A percentile compares a stretch with the other conserved stretches of the same genome.
Evolutionary conservation across 37 sponge, comb jelly and placozoan genomes (phyloP).

Genomic region (Halisarca cf. caerulea): DNA sequence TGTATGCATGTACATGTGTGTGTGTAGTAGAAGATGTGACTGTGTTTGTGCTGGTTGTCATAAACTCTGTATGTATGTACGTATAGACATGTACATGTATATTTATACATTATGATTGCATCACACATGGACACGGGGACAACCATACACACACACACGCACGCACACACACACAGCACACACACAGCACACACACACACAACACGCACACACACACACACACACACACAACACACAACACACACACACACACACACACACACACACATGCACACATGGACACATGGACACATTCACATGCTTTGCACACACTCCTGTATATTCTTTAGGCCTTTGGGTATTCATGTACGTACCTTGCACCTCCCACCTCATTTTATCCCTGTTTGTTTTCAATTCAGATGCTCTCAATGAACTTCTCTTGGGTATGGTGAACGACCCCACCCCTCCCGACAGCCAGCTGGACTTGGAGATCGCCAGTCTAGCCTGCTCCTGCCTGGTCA

Average conservation of each 20-base stretch:
- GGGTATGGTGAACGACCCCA: conserved; percentile 66
- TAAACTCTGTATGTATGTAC: not conserved
- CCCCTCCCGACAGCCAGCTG: conserved; percentile 30
- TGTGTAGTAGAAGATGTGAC: not conserved
- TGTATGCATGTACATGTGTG: not conserved
- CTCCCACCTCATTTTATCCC: not conserved
- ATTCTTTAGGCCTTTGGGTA: not conserved
- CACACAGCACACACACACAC: too few species aligned
- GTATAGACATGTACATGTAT: too few species aligned
- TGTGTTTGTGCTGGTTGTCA: not conserved
- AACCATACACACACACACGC: too few species aligned
- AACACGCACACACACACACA: too few species aligned
- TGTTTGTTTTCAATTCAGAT: conserved; percentile 55
- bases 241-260: too few species aligned
- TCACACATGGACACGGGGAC: too few species aligned
- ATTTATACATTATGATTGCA: too few species aligned
- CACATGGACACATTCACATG: conserved; percentile 7
- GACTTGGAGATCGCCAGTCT: conserved; percentile 58
- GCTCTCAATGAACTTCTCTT: conserved; percentile 81
- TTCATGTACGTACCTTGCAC: not conserved
- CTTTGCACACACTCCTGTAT: not conserved
- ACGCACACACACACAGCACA: too few species aligned
- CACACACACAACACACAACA: too few species aligned
- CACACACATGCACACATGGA: too few species aligned
- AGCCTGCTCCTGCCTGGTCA: conserved; percentile 77